Percentiles rank a stretch among this genome's conserved stretches.
Evolutionary conservation across 2,113 vertebrate genomes (phyloP).

Genomic region (Haliaeetus leucogaster): DNA sequence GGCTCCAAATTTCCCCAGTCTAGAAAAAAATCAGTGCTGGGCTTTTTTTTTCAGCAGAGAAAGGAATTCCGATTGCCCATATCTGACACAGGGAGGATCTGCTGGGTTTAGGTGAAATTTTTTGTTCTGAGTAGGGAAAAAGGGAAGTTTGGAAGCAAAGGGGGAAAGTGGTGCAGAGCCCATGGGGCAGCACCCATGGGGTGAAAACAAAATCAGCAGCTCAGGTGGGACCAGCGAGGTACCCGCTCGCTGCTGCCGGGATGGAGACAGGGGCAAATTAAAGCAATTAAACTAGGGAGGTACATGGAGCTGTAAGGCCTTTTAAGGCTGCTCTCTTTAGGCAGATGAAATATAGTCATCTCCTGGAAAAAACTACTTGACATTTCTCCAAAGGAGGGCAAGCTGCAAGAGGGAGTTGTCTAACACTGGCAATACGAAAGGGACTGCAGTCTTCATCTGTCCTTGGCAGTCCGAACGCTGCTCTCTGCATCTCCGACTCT

Average conservation of each 20-base stretch:
- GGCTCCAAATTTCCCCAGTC: background rate
- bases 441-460: background rate
- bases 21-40: background rate
- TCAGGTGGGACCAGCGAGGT: background rate
- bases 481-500: background rate
- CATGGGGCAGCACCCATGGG: background rate
- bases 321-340: background rate
- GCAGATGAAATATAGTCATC: background rate
- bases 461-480: background rate
- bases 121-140: background rate
- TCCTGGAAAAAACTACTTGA: background rate
- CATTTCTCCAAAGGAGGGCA: background rate
- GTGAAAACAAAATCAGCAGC: background rate
- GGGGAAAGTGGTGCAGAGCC: background rate
- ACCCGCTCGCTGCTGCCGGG: background rate
- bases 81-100: background rate
- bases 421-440: background rate
- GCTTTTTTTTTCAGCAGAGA: background rate
- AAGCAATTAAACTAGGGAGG: background rate
- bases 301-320: background rate
- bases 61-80: background rate
- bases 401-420: background rate
- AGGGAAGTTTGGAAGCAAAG: background rate
- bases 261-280: background rate
- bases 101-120: fast-evolving